phyloP scores from a whole-genome alignment of 2,888 invertebrate species.

The Noctua janthina region DNA sequence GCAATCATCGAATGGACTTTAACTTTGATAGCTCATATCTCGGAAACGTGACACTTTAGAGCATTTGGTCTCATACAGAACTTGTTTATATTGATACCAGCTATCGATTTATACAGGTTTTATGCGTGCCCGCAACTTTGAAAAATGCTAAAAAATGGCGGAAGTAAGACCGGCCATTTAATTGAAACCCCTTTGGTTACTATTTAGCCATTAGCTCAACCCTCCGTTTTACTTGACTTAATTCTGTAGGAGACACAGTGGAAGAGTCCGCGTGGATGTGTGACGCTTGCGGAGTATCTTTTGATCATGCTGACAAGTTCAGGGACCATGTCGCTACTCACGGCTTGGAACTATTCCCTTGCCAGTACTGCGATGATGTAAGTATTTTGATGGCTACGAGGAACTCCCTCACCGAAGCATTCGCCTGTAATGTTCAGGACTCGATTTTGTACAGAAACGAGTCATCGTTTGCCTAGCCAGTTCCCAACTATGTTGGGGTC shows the following conservation, averaged over 20 bases:
- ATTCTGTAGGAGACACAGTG: slow-evolving; percentile 8
- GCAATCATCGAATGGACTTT: too few species aligned
- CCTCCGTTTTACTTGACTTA: not conserved
- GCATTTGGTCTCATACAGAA: too few species aligned
- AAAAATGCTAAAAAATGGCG: too few species aligned
- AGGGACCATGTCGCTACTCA: slow-evolving; percentile 79
- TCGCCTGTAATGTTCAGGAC: not conserved
- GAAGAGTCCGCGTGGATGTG: slow-evolving; percentile 78
- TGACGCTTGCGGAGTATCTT: slow-evolving; percentile 83
- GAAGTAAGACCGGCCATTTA: too few species aligned
- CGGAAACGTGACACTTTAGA: too few species aligned
- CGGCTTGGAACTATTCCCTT: slow-evolving; percentile 77
- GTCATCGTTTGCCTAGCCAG: too few species aligned
- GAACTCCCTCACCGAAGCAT: not conserved
- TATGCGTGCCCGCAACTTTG: too few species aligned
- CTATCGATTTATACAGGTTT: too few species aligned
- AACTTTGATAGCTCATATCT: too few species aligned
- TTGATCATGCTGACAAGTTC: slow-evolving; percentile 76
- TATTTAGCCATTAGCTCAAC: not conserved
- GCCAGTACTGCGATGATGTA: slow-evolving; percentile 83
- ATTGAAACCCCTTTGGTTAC: too few species aligned
- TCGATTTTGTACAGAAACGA: not conserved
- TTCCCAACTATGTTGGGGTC: too few species aligned
- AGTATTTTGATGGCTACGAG: slow-evolving; percentile 54
- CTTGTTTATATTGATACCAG: too few species aligned